Conservation (phyloP, 2,113 vertebrate genomes). For the Cavia porcellus region DNA sequence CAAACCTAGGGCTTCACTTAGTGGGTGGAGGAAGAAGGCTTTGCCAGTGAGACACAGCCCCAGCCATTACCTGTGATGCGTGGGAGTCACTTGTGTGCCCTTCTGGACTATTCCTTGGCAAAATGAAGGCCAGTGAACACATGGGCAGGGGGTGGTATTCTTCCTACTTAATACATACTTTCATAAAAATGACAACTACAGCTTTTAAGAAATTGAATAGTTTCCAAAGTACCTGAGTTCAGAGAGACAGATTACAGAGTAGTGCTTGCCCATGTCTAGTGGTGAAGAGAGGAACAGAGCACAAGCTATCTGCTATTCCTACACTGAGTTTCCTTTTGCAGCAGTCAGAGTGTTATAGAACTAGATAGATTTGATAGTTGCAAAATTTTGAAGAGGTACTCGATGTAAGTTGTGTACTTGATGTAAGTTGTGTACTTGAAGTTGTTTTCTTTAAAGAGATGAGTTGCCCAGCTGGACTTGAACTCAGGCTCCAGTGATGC, state of each 20-base stretch:
- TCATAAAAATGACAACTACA: neutral
- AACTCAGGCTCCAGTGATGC: neutral
- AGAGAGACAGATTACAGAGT: neutral
- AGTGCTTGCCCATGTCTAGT: neutral
- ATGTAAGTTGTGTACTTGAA: neutral
- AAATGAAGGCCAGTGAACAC: neutral
- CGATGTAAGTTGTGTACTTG: neutral
- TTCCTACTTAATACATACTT: neutral
- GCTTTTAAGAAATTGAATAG: neutral
- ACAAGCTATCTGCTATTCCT: neutral
- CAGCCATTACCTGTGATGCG: neutral
- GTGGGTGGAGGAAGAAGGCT: neutral
- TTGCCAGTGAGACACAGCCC: neutral
- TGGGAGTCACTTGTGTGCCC: neutral
- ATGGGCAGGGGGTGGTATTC: neutral
- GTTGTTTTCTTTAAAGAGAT: neutral
- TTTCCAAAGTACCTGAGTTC: neutral
- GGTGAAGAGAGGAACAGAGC: too few relatives aligned
- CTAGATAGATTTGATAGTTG: neutral
- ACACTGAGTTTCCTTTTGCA: neutral
- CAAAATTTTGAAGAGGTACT: neutral
- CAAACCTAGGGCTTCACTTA: neutral
- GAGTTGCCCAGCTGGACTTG: neutral
- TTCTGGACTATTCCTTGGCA: neutral
- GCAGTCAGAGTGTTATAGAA: neutral